phyloP scores from a whole-genome alignment of 2,113 vertebrate genomes.

The Corythornis madagascariensis region DNA sequence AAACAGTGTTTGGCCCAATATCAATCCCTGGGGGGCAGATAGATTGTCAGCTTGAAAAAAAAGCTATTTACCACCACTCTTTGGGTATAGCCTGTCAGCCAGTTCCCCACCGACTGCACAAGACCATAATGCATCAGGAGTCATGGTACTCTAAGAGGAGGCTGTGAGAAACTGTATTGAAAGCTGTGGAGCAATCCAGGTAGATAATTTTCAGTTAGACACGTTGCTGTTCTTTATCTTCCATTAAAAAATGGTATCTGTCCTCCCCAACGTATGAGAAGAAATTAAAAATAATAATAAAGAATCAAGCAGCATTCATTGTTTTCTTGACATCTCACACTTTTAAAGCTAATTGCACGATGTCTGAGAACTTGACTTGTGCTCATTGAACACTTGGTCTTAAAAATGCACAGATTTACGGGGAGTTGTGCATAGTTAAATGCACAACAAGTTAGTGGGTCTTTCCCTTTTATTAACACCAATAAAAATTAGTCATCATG shows the following conservation, averaged over 20 bases:
- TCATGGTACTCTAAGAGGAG: background rate
- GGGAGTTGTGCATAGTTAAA: too few species aligned
- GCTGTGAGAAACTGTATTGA: background rate
- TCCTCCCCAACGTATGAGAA: background rate
- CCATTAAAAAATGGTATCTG: background rate
- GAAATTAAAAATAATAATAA: background rate
- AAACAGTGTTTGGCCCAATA: background rate
- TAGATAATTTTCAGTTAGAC: background rate
- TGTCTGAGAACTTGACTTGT: background rate
- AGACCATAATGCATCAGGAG: background rate
- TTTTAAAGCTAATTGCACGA: background rate
- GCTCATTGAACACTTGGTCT: background rate
- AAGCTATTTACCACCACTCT: background rate
- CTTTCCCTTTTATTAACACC: background rate
- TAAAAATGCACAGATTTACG: background rate
- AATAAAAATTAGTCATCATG: background rate
- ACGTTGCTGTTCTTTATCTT: background rate
- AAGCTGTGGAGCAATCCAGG: background rate
- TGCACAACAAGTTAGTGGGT: background rate
- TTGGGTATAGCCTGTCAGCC: too few species aligned
- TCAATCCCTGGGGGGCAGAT: background rate
- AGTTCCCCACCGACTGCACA: background rate
- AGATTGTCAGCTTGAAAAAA: background rate
- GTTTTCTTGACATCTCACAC: background rate
- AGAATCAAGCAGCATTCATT: background rate